These are phyloP conservation scores for Phoenicopterus ruber DNA, from an alignment of 2,113 vertebrate genomes.

Conservation along the genomic window DNA sequence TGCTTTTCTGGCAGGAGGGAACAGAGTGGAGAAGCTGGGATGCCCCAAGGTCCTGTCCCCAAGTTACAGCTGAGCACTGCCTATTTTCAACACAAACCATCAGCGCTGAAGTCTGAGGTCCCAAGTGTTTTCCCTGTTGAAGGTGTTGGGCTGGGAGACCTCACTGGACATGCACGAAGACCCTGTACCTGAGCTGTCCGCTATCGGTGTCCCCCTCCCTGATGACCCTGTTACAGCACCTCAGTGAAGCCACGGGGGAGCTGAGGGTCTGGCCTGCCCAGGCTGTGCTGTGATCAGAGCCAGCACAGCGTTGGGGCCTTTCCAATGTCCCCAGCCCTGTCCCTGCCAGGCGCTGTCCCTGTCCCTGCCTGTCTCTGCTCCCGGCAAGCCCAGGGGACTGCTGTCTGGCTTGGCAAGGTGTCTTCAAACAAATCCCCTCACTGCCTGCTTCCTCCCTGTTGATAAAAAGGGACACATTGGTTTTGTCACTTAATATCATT, in stretches of 20 bases:
- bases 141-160: not conserved
- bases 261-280: not conserved
- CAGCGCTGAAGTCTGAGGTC: not conserved
- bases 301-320: not conserved
- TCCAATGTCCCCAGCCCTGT: no score
- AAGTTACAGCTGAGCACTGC: not conserved
- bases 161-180: not conserved
- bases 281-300: not conserved
- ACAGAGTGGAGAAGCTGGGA: not conserved
- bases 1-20: not conserved
- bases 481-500: not conserved
- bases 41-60: not conserved
- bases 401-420: not conserved
- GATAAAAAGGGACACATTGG: not conserved
- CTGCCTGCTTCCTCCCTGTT: not conserved
- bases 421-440: not conserved
- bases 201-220: not conserved
- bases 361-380: not conserved
- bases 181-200: not conserved
- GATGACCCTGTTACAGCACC: not conserved
- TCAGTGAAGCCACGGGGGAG: not conserved
- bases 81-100: not conserved
- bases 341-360: not conserved
- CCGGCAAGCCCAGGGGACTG: not conserved
- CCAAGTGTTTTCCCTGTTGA: not conserved